A percentile compares a stretch with the other conserved stretches of the same genome.
phyloP scores from a whole-genome alignment of 1,140 invertebrate species.

The Pseudomyrmex flavicornis region DNA sequence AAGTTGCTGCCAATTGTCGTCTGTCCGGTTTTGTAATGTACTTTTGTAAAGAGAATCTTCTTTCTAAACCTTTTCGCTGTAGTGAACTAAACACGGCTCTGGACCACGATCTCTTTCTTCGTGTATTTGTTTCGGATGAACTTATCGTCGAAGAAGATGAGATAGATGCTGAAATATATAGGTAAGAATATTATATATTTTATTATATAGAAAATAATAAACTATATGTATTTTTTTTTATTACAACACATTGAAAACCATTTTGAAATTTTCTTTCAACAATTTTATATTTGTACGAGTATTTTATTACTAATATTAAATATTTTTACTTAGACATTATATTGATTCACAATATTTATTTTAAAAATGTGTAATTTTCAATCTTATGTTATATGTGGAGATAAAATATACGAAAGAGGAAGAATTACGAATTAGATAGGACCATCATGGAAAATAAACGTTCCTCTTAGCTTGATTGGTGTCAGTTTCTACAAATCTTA shows the following conservation, averaged over 20 bases:
- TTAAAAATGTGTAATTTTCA: no score
- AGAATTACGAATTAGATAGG: conserved; percentile 38
- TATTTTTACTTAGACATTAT: no score
- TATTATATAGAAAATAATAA: neutral
- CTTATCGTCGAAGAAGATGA: conserved; percentile 53
- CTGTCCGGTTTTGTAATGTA: conserved; percentile 98
- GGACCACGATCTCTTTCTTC: conserved; percentile 96
- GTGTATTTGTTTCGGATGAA: conserved; percentile 80
- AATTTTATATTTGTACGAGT: no score
- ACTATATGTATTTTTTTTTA: neutral
- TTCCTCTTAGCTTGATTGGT: conserved; percentile 38
- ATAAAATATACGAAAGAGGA: neutral
- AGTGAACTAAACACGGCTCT: conserved; percentile 97
- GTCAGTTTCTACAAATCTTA: conserved; percentile 68
- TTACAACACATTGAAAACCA: neutral
- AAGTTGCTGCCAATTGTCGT: conserved; percentile 94
- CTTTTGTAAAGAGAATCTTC: conserved; percentile 96
- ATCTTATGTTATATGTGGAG: neutral
- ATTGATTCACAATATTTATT: no score
- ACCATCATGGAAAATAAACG: conserved; percentile 45
- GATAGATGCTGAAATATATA: conserved; percentile 50
- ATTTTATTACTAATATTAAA: no score
- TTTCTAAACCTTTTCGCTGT: conserved; percentile 95
- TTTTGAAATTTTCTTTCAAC: no score
- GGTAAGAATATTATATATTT: neutral